phyloP scores from a whole-genome alignment of 2,113 vertebrate species.

The Antennarius striatus region DNA sequence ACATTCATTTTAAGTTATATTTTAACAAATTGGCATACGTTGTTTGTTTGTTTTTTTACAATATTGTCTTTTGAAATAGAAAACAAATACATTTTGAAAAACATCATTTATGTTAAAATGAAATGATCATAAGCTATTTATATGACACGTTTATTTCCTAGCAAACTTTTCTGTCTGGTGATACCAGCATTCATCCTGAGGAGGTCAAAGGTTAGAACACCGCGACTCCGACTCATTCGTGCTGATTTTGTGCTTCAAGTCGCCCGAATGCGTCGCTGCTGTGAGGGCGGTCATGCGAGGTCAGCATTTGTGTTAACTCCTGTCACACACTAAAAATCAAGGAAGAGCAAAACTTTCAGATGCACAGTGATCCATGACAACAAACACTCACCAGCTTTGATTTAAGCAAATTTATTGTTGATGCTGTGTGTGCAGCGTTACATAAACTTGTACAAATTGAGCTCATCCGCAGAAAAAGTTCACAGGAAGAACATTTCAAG shows the following conservation, averaged over 20 bases:
- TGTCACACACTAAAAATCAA: too few species aligned
- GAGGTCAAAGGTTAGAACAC: slow-evolving; percentile 20
- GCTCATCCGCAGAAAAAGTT: too few species aligned
- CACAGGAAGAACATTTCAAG: too few species aligned
- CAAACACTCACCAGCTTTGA: slow-evolving; percentile 20
- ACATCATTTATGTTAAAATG: too few species aligned
- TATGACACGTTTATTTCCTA: too few species aligned
- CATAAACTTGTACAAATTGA: slow-evolving; percentile 20
- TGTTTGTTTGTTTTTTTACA: too few species aligned
- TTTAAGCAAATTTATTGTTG: slow-evolving; percentile 62
- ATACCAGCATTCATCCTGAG: slow-evolving; percentile 6
- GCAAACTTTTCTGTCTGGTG: not conserved
- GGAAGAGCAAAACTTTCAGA: too few species aligned
- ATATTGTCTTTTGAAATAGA: too few species aligned
- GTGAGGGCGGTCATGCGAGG: slow-evolving; percentile 4
- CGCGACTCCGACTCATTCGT: slow-evolving; percentile 15
- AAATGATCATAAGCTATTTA: too few species aligned
- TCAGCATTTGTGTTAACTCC: not conserved
- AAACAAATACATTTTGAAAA: too few species aligned
- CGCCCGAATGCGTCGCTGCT: not conserved
- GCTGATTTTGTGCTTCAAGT: slow-evolving; percentile 3
- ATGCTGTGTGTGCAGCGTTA: slow-evolving; percentile 36
- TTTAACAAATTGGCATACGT: too few species aligned
- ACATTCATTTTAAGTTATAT: too few species aligned
- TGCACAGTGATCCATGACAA: not conserved